phyloP scores from a whole-genome alignment of 2,113 vertebrate species.

The Upupa epops region DNA sequence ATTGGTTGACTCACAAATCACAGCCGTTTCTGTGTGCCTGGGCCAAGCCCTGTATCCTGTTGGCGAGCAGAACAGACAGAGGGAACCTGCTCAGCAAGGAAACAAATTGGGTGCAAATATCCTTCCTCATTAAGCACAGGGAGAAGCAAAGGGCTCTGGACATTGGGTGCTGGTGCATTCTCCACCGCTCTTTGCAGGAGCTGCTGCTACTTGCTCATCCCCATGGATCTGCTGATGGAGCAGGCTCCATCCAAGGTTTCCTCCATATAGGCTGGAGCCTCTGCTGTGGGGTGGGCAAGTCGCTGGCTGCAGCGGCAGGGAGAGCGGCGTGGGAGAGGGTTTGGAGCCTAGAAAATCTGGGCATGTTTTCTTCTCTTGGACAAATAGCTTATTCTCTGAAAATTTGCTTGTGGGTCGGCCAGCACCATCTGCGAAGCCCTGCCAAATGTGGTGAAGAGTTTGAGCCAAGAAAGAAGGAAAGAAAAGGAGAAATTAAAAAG shows the following conservation, averaged over 20 bases:
- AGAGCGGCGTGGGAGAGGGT: constrained; percentile 54
- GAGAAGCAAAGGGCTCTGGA: background rate
- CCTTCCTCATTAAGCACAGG: background rate
- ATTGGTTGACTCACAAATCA: background rate
- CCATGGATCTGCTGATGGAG: background rate
- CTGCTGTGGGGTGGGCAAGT: background rate
- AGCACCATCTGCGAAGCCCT: constrained; percentile 53
- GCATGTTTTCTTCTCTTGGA: constrained; percentile 60
- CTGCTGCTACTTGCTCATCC: background rate
- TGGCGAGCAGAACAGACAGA: background rate
- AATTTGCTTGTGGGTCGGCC: constrained; percentile 41
- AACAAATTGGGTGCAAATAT: background rate
- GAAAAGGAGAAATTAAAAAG: constrained; percentile 44
- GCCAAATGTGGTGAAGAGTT: constrained; percentile 50
- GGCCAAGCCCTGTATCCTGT: background rate
- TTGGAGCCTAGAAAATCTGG: constrained; percentile 42
- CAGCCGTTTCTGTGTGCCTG: accelerated
- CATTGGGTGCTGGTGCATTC: accelerated
- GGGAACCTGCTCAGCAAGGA: background rate
- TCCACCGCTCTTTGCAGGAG: accelerated
- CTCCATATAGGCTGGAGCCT: background rate
- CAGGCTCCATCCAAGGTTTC: background rate
- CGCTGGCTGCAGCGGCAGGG: background rate
- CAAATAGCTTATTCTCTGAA: constrained; percentile 62
- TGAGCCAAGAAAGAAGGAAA: constrained; percentile 48